Base-by-base conservation (phyloP, 2,797 vertebrate species). In the Phrynocephalus vlangalii region DNA sequence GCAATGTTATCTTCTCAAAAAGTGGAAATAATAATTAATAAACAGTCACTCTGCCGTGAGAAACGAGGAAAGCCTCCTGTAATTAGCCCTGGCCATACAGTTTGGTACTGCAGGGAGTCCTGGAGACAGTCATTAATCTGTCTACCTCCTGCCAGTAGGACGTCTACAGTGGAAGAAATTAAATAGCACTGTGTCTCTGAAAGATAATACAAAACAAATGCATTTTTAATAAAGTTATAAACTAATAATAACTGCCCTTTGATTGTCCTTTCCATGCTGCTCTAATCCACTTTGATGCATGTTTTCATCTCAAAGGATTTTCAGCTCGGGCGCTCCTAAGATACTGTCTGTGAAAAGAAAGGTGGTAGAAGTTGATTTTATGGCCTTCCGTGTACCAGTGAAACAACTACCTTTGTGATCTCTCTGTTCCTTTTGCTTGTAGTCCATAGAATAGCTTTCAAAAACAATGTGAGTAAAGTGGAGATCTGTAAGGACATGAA, bases 171-270 rank as follows among this genome's bases (percentile, higher is more conserved):
- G 2, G 13, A 84, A 90, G 26, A 28, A 87, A 90, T 82, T 85
- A 90, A 38, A 90, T 85, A 33, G 77, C 44, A 20, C 66, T 38
- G 79, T 9, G 56, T 91, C 26, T 76, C 90, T 79, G 77, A 44
- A 94, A 87, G 77, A 88, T 79, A 85, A 85, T 82, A 84, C 87
- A 85, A 85, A 85, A 0, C 11, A 48, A 89, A 86, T 83, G 26
- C 4, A 67, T 92, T 93, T 94, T 89, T 75, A 86, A n/a, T 91
- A 82, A 76, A 71, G 85, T 83, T 83, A 86, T 90, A 72, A 91
- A 94, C 84, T 86, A 92, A 18, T n/a, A 92, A 18, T n/a, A 80
- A 85, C 77, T 86, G 71, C 72, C 11, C 2, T 91, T 91, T 44
- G 1, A 71, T 86, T 84, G 22, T 9, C 0, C 1, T 22, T 60